Evolutionary conservation across 2,888 invertebrate species (phyloP), one percentile per base, ranked within the genome.

Genomic region (Ligdia adustata): DNA sequence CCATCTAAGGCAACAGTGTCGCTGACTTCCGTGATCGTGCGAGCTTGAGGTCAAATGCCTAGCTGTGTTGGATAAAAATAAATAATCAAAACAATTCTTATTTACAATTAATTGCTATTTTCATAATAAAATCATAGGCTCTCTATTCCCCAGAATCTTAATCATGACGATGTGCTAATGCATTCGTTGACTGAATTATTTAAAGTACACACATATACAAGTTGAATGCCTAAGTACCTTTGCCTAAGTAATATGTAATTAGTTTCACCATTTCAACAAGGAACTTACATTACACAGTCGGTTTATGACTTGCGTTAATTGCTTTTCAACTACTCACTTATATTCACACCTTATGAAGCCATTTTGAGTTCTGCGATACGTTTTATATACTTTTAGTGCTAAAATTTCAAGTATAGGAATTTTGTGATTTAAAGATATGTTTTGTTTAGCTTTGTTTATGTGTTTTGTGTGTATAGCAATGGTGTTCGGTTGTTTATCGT

Each of bases 241-340:
- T 3, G 5, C 3, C 2, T 22, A 22, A 22, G 22, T 22, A 22
- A 7, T 12, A 14, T 24, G 13, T 38, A 38, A 29, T 28, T 38
- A 38, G 20, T 29, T 29, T 16, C 18, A 28, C 18, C 9, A 29
- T 15, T 13, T 29, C 29, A 38, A 28, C 29, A 29, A 26, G n/a
- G n/a, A n/a, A n/a, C 1, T 18, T 38, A 9, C 26, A 37, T 38
- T 27, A 37, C 34, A 35, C 18, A 38, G 27, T 9, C 20, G 11
- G 9, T 9, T 22, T 22, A 22, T n/a, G 18, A 18, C 18, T 18
- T n/a, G 6, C 4, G 18, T 18, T 18, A 18, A 1, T 16, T 3
- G 16, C 16, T 16, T 16, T 5, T 16, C 3, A 16, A 5, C 5
- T 16, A 16, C 5, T 16, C 3, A 16, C 3, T 16, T 5, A 16